phyloP scores from a whole-genome alignment of 2,888 invertebrate genomes.

The Azorinus chamasolen region DNA sequence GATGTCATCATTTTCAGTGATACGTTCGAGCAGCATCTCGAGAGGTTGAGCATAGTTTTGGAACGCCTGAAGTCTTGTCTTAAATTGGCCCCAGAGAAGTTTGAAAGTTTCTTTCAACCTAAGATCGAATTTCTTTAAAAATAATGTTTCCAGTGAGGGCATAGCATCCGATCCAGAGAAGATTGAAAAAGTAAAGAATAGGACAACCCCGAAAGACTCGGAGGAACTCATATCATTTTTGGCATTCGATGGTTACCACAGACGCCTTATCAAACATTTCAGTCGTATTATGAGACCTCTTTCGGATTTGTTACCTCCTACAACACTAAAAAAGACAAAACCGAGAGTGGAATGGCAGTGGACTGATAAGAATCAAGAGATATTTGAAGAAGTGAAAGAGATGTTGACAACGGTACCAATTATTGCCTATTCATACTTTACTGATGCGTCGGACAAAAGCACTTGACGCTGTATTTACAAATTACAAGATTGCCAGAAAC shows the following conservation, averaged over 20 bases:
- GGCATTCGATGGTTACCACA: neutral
- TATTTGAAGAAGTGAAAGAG: slow-evolving; percentile 1
- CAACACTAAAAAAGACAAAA: neutral
- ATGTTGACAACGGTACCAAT: neutral
- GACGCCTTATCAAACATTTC: neutral
- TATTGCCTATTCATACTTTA: slow-evolving; percentile 22
- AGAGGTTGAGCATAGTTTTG: slow-evolving; percentile 4
- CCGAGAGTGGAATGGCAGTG: slow-evolving; percentile 3
- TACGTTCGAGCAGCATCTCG: slow-evolving; percentile 15
- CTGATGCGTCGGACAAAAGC: slow-evolving; percentile 8
- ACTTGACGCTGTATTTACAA: too few species aligned
- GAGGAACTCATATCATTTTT: slow-evolving; percentile 1
- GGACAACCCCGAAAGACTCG: slow-evolving; percentile 15
- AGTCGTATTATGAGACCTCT: neutral
- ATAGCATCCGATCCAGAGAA: slow-evolving; percentile 26
- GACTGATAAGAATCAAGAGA: slow-evolving; percentile 12
- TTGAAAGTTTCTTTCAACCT: slow-evolving; percentile 17
- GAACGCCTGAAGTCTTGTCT: neutral
- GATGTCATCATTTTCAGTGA: slow-evolving; percentile 23
- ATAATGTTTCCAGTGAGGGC: slow-evolving; percentile 21
- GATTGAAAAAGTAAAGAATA: slow-evolving; percentile 21
- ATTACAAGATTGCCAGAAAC: slow-evolving; percentile 6
- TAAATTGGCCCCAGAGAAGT: slow-evolving; percentile 7
- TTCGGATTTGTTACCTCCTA: slow-evolving; percentile 1
- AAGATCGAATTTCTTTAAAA: slow-evolving; percentile 21